Evolutionary conservation across 1,140 invertebrate species (phyloP), one percentile per base, ranked within the genome.

Genomic region (Conopomorpha cramerella): DNA sequence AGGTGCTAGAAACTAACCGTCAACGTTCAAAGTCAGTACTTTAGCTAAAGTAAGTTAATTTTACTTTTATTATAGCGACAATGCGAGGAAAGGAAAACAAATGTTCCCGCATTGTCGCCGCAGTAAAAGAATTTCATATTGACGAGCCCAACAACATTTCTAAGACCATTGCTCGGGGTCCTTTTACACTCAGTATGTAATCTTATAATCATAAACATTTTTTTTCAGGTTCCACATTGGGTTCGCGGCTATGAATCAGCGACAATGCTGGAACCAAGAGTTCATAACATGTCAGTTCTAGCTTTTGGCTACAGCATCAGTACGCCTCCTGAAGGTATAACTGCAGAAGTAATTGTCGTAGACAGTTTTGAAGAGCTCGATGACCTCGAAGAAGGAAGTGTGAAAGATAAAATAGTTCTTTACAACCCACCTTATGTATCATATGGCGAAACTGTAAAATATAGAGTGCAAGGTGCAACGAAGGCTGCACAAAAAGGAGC

Each of bases 361-460:
- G 68, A 70, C 29, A 78, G 63, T 39, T 88, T 88, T 59, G 79
- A 83, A 8, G 86, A 89, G 54, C 63, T 89, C 1, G 45, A 79
- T 34, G 27, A 41, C 19, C 65, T 72, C 41, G 57, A 70, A 10
- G 34, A 58, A 10, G 67, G 80, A 42, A 71, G 81, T 39, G 53
- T 51, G 16, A 49, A 55, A 36, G 85, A 84, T 14, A 88, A 89
- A 70, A 89, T 90, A 16, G 83, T 90, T 1, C 82, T 89, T 1
- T 89, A 81, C 52, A 86, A 87, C 64, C 59, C 86, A 55, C 61
- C 81, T n/a, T 89, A 56, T 43, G 48, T 74, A 2, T 61, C 58
- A 8, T 90, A 90, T 51, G 80, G 79, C 0, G 41, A 73, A 46
- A 79, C 54, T 12, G 71, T 68, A 1, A 14, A 43, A 18, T 91